Conservation (phyloP, 1,140 invertebrate species). For the Ectropis grisescens region DNA sequence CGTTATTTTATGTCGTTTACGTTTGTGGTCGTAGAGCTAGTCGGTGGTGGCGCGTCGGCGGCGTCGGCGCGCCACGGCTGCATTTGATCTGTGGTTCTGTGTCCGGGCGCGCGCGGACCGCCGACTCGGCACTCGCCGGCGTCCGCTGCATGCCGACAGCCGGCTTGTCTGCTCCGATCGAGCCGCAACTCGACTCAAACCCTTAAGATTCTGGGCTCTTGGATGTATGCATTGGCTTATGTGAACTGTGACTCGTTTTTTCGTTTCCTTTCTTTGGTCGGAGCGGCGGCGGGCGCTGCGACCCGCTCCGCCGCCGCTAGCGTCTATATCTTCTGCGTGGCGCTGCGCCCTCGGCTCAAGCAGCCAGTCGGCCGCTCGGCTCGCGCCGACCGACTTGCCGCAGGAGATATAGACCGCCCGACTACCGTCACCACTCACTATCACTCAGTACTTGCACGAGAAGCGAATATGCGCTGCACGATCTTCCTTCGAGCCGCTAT, state of each 20-base stretch:
- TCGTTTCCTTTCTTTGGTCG: conserved; percentile 67
- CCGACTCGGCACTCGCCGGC: conserved; percentile 37
- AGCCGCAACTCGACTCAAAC: conserved; percentile 65
- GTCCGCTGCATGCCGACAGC: conserved; percentile 61
- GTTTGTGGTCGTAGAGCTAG: conserved; percentile 58
- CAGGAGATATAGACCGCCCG: conserved; percentile 62
- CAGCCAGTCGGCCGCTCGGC: too few species aligned
- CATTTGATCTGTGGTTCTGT: conserved; percentile 69
- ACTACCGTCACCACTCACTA: conserved; percentile 56
- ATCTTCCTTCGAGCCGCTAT: conserved; percentile 67
- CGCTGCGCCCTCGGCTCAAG: too few species aligned
- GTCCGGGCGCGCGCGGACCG: conserved; percentile 26
- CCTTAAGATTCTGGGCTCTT: conserved; percentile 69
- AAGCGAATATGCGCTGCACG: conserved; percentile 68
- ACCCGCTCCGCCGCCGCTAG: conserved; percentile 45
- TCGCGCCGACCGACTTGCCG: conserved; percentile 6
- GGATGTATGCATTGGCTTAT: conserved; percentile 70
- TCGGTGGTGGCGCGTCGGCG: conserved; percentile 50
- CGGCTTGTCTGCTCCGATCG: conserved; percentile 63
- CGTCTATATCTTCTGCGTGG: conserved; percentile 68
- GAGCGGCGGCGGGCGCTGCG: conserved; percentile 41
- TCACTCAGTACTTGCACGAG: conserved; percentile 63
- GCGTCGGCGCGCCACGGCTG: conserved; percentile 46
- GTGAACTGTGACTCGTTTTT: conserved; percentile 68
- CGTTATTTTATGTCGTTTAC: conserved; percentile 53